Conservation (phyloP, 2,113 vertebrate species). For the Lanius ludovicianus region DNA sequence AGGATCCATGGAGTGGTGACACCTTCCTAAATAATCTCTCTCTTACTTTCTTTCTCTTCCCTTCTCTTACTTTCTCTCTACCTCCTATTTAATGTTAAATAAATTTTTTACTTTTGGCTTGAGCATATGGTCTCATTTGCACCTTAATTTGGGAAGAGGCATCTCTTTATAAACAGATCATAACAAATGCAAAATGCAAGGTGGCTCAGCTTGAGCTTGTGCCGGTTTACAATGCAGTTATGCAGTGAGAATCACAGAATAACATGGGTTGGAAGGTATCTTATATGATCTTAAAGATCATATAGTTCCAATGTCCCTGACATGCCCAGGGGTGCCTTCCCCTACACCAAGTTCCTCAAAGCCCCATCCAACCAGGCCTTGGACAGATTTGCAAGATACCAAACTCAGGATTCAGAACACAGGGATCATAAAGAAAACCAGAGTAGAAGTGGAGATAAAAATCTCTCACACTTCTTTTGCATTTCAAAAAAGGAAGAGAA, state of each 20-base stretch:
- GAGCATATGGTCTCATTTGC: neutral
- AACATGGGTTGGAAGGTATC: neutral
- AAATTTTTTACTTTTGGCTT: neutral
- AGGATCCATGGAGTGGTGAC: neutral
- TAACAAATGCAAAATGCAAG: neutral
- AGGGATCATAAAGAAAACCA: neutral
- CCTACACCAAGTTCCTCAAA: neutral
- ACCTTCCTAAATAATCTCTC: neutral
- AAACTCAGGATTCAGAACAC: neutral
- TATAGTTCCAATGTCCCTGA: rapidly evolving
- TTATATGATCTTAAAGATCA: neutral
- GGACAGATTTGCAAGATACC: neutral
- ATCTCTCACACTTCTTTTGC: neutral
- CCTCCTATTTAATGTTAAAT: neutral
- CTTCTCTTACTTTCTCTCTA: no score
- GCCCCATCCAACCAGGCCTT: neutral
- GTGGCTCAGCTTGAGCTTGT: neutral
- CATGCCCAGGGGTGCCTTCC: neutral
- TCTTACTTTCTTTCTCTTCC: neutral
- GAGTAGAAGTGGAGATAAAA: neutral
- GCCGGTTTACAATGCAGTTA: neutral
- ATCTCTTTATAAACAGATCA: neutral
- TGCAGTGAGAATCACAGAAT: neutral
- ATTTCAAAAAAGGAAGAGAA: neutral
- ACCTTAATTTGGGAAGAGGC: neutral